Conservation (phyloP, 2,797 vertebrate species). For the Morelia viridis region DNA sequence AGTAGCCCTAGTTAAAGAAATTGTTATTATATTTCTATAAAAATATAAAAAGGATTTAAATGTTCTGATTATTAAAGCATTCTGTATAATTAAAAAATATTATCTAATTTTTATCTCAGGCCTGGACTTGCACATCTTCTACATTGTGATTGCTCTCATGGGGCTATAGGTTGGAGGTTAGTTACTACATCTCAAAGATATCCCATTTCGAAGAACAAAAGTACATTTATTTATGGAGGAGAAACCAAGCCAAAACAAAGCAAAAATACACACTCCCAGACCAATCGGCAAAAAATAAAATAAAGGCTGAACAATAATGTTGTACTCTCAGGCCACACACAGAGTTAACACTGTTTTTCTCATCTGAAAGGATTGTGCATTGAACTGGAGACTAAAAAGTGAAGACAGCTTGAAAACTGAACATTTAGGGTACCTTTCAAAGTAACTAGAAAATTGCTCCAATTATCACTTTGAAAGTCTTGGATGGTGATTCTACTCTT, state of each 20-base stretch:
- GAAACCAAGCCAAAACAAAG: constrained; percentile 54
- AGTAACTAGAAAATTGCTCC: not conserved
- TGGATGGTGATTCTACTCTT: not conserved
- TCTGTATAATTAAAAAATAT: not conserved
- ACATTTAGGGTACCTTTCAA: not conserved
- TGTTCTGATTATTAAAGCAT: not conserved
- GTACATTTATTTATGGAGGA: constrained; percentile 41
- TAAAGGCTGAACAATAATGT: constrained; percentile 24
- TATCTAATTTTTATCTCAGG: constrained; percentile 56
- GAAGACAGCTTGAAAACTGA: not conserved
- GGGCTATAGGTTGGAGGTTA: constrained; percentile 27
- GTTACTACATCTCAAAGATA: constrained; percentile 42
- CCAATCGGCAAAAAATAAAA: constrained; percentile 26
- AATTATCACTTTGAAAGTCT: not conserved
- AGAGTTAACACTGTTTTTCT: constrained; percentile 10
- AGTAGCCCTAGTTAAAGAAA: not conserved
- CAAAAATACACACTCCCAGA: constrained; percentile 34
- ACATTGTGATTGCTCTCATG: constrained; percentile 26
- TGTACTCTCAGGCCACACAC: constrained; percentile 37
- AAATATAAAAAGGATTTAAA: not conserved
- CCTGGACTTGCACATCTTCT: constrained; percentile 52
- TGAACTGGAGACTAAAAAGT: not conserved
- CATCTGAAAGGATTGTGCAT: constrained; percentile 7
- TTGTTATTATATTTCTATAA: not conserved
- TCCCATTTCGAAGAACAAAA: constrained; percentile 50